Evolutionary conservation across 2,113 vertebrate genomes (phyloP).

Genomic region (Choloepus hoffmanni): DNA sequence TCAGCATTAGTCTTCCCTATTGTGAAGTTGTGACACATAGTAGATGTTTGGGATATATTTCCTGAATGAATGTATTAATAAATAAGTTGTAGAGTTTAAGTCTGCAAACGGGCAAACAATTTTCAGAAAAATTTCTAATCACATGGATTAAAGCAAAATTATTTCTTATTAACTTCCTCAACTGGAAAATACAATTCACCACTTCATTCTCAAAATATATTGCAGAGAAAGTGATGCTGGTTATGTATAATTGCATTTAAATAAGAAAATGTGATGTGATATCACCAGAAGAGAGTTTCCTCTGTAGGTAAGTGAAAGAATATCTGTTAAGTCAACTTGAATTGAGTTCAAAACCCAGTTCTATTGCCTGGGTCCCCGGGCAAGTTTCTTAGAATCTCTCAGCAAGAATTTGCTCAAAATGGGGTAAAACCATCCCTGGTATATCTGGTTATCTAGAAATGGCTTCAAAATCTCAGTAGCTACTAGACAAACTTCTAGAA

Average conservation of each 20-base stretch:
- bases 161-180: conserved; percentile 19
- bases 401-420: background rate
- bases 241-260: background rate
- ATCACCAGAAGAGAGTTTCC: background rate
- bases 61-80: background rate
- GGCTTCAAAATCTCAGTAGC: background rate
- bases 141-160: background rate
- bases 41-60: background rate
- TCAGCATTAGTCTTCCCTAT: background rate
- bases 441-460: conserved; percentile 3
- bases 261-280: background rate
- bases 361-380: background rate
- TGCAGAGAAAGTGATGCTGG: background rate
- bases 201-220: background rate
- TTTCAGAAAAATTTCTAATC: conserved; percentile 22
- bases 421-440: background rate
- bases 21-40: background rate
- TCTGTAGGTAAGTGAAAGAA: conserved; percentile 12
- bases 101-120: background rate
- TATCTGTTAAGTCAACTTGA: background rate
- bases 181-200: background rate
- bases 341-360: background rate
- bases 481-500: background rate
- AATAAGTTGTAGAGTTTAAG: background rate
- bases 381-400: background rate